Base-by-base conservation (phyloP, 1,140 invertebrate species). In the Melipona quadrifasciata region DNA sequence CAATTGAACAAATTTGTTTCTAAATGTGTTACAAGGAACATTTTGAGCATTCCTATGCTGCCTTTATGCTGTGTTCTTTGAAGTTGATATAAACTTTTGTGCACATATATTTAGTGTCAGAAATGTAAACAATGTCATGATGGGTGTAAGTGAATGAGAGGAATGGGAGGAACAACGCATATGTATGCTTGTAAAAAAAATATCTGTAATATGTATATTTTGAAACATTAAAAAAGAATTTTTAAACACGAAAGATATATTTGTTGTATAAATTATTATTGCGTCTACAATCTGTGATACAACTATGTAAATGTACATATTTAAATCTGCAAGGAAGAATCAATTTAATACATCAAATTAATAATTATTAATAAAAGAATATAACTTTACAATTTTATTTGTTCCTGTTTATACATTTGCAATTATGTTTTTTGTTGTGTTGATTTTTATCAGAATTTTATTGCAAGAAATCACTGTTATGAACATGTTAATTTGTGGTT, bases 41-140 rank as follows among this genome's bases (percentile, higher is more conserved):
- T 87, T 53, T 90, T 80, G 76, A 93, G 88, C 92, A 93, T 93
- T 93, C 92, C 92, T 92, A 82, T 85, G 89, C 89, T 92, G 91
- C 91, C 91, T 93, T 93, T 91, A 90, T 86, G 85, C 86, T 90
- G 90, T 89, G 83, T 90, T 90, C 87, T 82, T 87, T 71, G 24
- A 51, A 87, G 17, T 53, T 70, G 21, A 82, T 34, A 39, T 78
- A 19, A 89, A 87, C 5, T 82, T 80, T 67, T 82, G 57, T 77
- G 71, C 53, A 68, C 67, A 79, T 67, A 31, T 84, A 82, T 51
- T 82, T 80, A 74, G 17, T 75, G 61, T 83, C 24, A 81, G 16
- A 76, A 75, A 61, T 61, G 21, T 55, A 61, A 85, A 21, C 19
- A 75, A 74, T 55, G 67, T 85, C 16, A 58, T 67, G 61, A 47